A percentile compares a stretch with the other conserved stretches of the same genome.
Evolutionary conservation across 1,140 invertebrate genomes (phyloP).

Genomic region (Psix sp.): DNA sequence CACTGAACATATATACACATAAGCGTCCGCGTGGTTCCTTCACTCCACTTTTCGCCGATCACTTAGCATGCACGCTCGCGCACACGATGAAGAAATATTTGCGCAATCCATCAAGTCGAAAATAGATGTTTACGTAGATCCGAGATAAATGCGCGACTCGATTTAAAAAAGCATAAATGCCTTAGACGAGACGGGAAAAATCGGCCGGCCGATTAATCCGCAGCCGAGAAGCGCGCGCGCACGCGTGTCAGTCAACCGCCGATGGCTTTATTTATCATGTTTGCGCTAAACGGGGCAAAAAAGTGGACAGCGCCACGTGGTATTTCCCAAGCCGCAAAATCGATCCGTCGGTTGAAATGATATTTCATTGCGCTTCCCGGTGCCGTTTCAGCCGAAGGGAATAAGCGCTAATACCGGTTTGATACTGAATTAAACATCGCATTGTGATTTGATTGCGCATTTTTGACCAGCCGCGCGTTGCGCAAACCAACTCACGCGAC

Average conservation of each 20-base stretch:
- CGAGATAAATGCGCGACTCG: conserved; percentile 28
- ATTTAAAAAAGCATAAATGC: conserved; percentile 24
- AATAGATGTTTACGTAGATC: conserved; percentile 45
- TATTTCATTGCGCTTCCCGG: conserved; percentile 48
- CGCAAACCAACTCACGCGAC: not conserved
- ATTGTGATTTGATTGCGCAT: not conserved
- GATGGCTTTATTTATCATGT: conserved; percentile 40
- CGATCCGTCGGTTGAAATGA: conserved; percentile 35
- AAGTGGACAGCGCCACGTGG: conserved; percentile 28
- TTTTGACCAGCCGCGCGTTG: not conserved
- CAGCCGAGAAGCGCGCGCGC: too few relatives aligned
- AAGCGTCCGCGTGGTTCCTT: conserved; percentile 46
- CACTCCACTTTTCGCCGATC: conserved; percentile 49
- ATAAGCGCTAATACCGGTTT: conserved; percentile 48
- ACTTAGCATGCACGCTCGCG: conserved; percentile 32
- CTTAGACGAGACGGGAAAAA: conserved; percentile 7
- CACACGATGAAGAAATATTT: conserved; percentile 44
- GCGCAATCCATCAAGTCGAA: conserved; percentile 41
- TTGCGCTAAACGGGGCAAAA: conserved; percentile 33
- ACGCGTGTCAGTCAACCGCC: too few relatives aligned
- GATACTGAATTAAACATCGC: conserved; percentile 38
- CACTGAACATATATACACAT: conserved; percentile 45
- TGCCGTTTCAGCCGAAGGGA: conserved; percentile 34
- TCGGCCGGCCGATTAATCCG: conserved; percentile 20
- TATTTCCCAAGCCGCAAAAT: conserved; percentile 41